phyloP scores from a whole-genome alignment of 2,113 vertebrate genomes.

The Apus apus region DNA sequence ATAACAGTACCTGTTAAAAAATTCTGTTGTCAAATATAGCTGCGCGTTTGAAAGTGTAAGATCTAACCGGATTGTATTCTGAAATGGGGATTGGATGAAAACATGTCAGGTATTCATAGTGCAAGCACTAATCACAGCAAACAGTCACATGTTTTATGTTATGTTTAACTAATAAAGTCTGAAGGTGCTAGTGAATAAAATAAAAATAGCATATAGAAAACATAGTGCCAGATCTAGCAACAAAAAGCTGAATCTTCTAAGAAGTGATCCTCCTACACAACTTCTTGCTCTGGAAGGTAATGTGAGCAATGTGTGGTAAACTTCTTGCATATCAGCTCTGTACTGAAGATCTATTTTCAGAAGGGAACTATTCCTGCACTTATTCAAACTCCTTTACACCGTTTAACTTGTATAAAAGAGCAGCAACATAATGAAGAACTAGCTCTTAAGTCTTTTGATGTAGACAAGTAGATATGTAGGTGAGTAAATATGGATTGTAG shows the following conservation, averaged over 20 bases:
- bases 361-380: background rate
- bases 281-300: background rate
- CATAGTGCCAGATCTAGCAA: background rate
- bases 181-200: background rate
- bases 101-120: background rate
- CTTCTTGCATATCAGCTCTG: background rate
- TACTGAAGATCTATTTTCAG: background rate
- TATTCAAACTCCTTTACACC: background rate
- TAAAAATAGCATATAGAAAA: background rate
- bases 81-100: background rate
- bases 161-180: background rate
- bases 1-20: background rate
- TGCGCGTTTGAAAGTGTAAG: background rate
- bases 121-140: background rate
- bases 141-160: background rate
- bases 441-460: background rate
- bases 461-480: background rate
- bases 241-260: background rate
- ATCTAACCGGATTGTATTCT: background rate
- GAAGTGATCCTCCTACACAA: background rate
- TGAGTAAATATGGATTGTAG: background rate
- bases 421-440: background rate
- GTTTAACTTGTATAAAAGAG: background rate
- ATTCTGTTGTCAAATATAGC: background rate
- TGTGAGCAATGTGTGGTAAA: background rate